Percentiles rank a stretch among this genome's conserved stretches.
These are phyloP conservation scores for Podarcis siculus DNA, from an alignment of 2,797 vertebrate genomes.

Conservation along the genomic window DNA sequence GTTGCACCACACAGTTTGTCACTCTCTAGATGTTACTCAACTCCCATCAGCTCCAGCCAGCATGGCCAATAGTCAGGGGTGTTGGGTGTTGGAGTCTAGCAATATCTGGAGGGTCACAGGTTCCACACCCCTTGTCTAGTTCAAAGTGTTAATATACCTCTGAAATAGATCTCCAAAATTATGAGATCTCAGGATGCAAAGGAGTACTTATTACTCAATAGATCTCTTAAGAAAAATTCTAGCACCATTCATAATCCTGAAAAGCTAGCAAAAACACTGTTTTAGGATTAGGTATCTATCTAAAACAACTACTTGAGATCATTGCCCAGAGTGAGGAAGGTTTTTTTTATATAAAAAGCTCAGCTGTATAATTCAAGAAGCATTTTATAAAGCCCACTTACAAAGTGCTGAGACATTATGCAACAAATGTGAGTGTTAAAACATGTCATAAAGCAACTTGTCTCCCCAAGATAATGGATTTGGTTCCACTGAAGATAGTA, in stretches of 20 bases:
- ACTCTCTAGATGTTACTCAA: too few relatives aligned
- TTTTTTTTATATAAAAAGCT: background rate
- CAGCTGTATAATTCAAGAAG: background rate
- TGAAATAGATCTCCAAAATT: background rate
- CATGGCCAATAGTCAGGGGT: too few relatives aligned
- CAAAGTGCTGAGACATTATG: conserved; percentile 3
- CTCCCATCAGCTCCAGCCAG: too few relatives aligned
- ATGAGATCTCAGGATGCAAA: background rate
- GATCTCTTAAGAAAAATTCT: background rate
- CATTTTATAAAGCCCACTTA: conserved; percentile 5
- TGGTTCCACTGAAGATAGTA: background rate
- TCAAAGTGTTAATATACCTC: background rate
- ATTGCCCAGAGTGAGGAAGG: background rate
- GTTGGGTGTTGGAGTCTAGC: too few relatives aligned
- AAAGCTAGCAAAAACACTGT: background rate
- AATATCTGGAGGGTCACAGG: too few relatives aligned
- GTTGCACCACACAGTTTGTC: too few relatives aligned
- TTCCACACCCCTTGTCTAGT: too few relatives aligned
- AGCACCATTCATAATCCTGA: background rate
- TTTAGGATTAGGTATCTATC: background rate
- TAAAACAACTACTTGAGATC: conserved; percentile 14
- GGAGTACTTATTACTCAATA: background rate
- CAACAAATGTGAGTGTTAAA: background rate
- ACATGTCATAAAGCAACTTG: background rate
- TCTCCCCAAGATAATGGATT: conserved; percentile 1